Evolutionary conservation across 2,797 vertebrate genomes (phyloP), one percentile per base, ranked within the genome.

Genomic region (Myoxocephalus aenaeus): DNA sequence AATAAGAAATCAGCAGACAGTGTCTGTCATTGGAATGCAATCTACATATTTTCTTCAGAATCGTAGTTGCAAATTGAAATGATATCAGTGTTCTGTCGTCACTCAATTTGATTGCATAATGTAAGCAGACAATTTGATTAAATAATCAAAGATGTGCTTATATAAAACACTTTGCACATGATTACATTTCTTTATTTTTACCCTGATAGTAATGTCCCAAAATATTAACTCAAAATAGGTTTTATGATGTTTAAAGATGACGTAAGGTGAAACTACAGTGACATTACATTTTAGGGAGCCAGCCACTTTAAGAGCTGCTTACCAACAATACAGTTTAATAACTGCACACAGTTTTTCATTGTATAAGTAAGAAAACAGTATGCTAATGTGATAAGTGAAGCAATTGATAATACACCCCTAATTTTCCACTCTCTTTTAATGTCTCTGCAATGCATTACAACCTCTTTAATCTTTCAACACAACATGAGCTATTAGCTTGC

Each of bases 1-100:
- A 87, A 86, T 74, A 75, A 86, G 87, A 82, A 89, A 89, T 92
- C 89, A 90, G 81, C 44, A 1, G 56, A 63, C 72, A 57, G 81
- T 50, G 65, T 54, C 34, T 27, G 27, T 58, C 75, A 79, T 81
- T 70, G 75, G 58, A 77, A 65, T 85, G 77, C 69, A 80, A 77
- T 88, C 73, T 81, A 46, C 82, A 87, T 89, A 82, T 27, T 11
- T 29, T 27, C 82, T 79, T 66, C 76, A 81, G 70, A 68, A 34
- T 62, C 64, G 64, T 75, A 65, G 65, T 64, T 77, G 74, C 70
- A 72, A 78, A 87, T 79, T 75, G 70, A 70, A 81, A 73, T 63
- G 12, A 32, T 79, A 81, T 77, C 54, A 64, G 44, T 18, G 58
- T 62, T 64, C 72, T 78, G 76, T 61, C 42, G 15, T 83, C 64